Base-by-base conservation (phyloP, 2,888 invertebrate genomes). In the Theristus sp. region DNA sequence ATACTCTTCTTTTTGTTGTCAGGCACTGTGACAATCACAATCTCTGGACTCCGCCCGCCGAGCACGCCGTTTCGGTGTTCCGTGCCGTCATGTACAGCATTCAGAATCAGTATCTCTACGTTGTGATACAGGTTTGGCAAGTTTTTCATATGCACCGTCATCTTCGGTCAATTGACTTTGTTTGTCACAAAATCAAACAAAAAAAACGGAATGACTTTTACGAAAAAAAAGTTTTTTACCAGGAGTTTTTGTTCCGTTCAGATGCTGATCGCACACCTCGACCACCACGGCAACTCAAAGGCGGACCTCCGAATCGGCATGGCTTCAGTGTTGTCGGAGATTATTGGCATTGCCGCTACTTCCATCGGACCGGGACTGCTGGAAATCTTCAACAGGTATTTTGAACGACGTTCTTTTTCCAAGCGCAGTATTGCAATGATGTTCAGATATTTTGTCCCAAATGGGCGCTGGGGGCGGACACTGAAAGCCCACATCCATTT, bases 11-110 rank as follows among this genome's bases (percentile, higher is more conserved):
- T n/a, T n/a, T n/a, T n/a, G n/a, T n/a, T n/a, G n/a, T n/a, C n/a
- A n/a, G 90, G 60, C 96, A 98, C 76, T 83, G 98, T 76, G 98
- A 98, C 77, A 84, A 88, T 64, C 94, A 98, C 76, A 84, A 87
- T 66, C 79, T 96, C 61, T 98, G 98, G 98, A 87, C 89, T 59
- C 76, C 76, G 24, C 91, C 91, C 66, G 89, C 90, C 76, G 84
- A 85, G 64, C 98, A 96, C 78, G 94, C 94, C 1, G 87, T 91
- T 62, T 87, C 90, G 74, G 24, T 58, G 24, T 96, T 98, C 80
- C 84, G 90, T 71, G 89, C 96, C 66, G 90, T 98, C 68, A 94
- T 98, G 87, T 94, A 89, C 76, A 94, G 94, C 3, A 91, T 98
- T 24, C 79, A 94, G 84, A 89, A 90, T 28, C 94, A 96, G 77